These are phyloP conservation scores for Limanda limanda DNA, from an alignment of 2,113 vertebrate species.

Conservation along the genomic window DNA sequence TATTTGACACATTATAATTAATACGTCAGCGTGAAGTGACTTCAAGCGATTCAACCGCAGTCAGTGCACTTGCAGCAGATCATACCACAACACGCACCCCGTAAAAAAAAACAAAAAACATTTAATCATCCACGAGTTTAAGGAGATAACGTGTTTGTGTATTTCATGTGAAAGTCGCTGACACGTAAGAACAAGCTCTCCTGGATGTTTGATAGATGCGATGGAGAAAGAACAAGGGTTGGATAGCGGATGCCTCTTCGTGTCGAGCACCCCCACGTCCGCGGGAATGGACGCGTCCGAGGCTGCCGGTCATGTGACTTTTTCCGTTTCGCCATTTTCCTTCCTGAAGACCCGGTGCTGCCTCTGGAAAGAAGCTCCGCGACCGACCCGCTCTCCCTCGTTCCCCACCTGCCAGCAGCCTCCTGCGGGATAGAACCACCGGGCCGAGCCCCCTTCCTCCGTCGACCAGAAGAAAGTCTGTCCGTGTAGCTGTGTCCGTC, in stretches of 20 bases:
- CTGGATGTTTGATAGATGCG: accelerated
- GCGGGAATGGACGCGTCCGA: constrained; percentile 59
- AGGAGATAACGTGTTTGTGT: not conserved
- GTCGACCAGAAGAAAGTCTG: constrained; percentile 19
- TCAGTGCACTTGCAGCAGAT: constrained; percentile 76
- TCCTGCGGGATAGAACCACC: constrained; percentile 41
- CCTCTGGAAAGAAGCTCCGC: constrained; percentile 13
- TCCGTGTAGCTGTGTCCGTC: constrained; percentile 41
- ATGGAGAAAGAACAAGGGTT: not conserved
- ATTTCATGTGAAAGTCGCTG: not conserved
- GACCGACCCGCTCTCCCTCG: constrained; percentile 17
- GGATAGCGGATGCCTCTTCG: not conserved
- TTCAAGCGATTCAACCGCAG: constrained; percentile 68
- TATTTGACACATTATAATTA: constrained; percentile 39
- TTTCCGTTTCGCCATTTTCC: constrained; percentile 86
- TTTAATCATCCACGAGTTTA: not conserved
- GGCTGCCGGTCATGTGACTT: constrained; percentile 79
- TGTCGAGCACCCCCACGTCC: constrained; percentile 42
- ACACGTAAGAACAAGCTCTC: accelerated
- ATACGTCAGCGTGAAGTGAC: constrained; percentile 43
- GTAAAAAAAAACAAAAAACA: not conserved
- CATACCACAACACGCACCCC: constrained; percentile 58
- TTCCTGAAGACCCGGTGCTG: constrained; percentile 75
- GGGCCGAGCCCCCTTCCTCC: not conserved
- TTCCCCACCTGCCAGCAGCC: constrained; percentile 20